Percentiles rank a stretch among this genome's conserved stretches.
Conservation (phyloP, 2,888 invertebrate genomes). For the Crepidodera aurea region DNA sequence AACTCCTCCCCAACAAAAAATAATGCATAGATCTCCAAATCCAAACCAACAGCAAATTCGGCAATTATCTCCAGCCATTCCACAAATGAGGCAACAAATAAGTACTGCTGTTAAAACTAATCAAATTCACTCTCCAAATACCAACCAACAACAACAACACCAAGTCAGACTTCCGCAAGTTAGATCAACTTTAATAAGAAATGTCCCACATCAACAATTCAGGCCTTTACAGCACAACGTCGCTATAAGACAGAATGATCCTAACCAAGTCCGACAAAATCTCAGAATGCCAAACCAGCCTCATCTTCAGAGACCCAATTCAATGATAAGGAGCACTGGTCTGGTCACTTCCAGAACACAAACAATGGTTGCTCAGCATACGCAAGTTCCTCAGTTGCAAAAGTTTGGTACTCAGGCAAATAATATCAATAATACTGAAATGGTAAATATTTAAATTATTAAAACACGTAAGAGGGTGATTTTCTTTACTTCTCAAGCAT, state of each 20-base stretch:
- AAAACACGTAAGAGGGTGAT: too few species aligned
- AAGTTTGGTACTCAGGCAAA: slow-evolving; percentile 26
- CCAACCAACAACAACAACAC: slow-evolving; percentile 18
- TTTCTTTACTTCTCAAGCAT: too few species aligned
- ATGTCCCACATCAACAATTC: slow-evolving; percentile 23
- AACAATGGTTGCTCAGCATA: slow-evolving; percentile 5
- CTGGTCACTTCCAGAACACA: slow-evolving; percentile 21
- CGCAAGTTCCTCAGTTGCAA: slow-evolving; percentile 23
- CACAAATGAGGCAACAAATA: slow-evolving; percentile 20
- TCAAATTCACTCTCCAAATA: slow-evolving; percentile 19
- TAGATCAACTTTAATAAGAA: slow-evolving; percentile 22
- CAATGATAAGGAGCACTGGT: slow-evolving; percentile 7
- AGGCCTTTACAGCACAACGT: slow-evolving; percentile 7
- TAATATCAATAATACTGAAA: slow-evolving; percentile 30
- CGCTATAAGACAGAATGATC: slow-evolving; percentile 16
- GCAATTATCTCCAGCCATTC: slow-evolving; percentile 3
- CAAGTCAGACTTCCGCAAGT: slow-evolving; percentile 18
- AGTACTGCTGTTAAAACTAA: slow-evolving; percentile 1
- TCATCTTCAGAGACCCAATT: slow-evolving; percentile 6
- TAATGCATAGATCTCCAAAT: slow-evolving; percentile 14
- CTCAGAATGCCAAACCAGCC: slow-evolving; percentile 15
- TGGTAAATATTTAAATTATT: slow-evolving; percentile 32
- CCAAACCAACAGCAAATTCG: slow-evolving; percentile 16
- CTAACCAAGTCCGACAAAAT: slow-evolving; percentile 8
- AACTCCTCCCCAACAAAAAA: slow-evolving; percentile 16